Evolutionary conservation across 2,888 invertebrate genomes (phyloP).

Genomic region (Diaphora mendica): DNA sequence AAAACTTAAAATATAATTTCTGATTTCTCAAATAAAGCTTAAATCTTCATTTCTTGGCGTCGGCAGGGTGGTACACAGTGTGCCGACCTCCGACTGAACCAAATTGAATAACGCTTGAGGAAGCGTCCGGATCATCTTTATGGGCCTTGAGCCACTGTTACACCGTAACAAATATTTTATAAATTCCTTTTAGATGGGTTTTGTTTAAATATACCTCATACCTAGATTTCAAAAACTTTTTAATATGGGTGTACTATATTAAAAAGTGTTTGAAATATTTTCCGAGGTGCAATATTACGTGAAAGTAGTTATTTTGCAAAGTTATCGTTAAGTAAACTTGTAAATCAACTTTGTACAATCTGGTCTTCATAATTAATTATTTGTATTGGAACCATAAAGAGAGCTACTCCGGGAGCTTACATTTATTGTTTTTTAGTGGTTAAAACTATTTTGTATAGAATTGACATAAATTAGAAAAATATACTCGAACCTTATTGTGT

Average conservation of each 20-base stretch:
- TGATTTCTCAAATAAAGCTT: slow-evolving; percentile 38
- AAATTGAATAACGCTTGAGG: slow-evolving; percentile 65
- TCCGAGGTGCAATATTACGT: not conserved
- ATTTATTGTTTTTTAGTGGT: not conserved
- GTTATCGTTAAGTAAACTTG: not conserved
- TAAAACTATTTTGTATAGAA: not conserved
- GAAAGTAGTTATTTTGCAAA: not conserved
- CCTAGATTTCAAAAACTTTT: no score
- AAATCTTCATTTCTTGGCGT: slow-evolving; percentile 45
- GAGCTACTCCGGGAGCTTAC: not conserved
- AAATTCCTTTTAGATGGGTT: not conserved
- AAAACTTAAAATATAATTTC: slow-evolving; percentile 23
- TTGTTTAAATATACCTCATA: no score
- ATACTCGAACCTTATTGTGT: no score
- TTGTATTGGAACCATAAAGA: not conserved
- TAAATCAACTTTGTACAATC: no score
- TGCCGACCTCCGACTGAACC: slow-evolving; percentile 45
- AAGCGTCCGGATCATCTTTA: slow-evolving; percentile 60
- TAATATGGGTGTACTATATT: no score
- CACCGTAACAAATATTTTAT: slow-evolving; percentile 23
- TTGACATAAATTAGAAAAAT: not conserved
- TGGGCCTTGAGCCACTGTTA: slow-evolving; percentile 33
- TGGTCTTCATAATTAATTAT: no score
- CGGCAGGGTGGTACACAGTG: slow-evolving; percentile 27
- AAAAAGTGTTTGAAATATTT: no score